Percentiles rank a stretch among this genome's conserved stretches.
Evolutionary conservation across 2,113 vertebrate species (phyloP).

Genomic region (Rostratula benghalensis): DNA sequence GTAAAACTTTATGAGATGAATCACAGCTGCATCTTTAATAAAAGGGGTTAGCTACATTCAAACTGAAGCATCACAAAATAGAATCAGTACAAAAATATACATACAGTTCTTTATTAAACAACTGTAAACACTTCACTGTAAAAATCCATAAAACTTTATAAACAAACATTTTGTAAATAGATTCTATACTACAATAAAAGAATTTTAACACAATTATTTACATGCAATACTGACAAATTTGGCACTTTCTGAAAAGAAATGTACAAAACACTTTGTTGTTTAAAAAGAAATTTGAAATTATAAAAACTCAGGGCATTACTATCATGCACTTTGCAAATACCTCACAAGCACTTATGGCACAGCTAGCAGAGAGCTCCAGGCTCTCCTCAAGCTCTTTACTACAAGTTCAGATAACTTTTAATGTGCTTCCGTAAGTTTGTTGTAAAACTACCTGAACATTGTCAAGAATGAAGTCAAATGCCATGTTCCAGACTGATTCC

Average conservation of each 20-base stretch:
- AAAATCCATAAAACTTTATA: constrained; percentile 90
- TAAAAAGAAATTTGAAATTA: constrained; percentile 82
- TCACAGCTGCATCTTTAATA: not conserved
- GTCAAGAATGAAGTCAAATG: constrained; percentile 99
- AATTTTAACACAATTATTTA: constrained; percentile 94
- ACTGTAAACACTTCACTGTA: constrained; percentile 97
- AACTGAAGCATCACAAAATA: constrained; percentile 74
- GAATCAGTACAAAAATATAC: constrained; percentile 85
- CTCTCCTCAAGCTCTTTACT: constrained; percentile 64
- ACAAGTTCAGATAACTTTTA: constrained; percentile 86
- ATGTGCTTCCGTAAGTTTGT: constrained; percentile 94
- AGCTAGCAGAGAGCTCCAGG: constrained; percentile 76
- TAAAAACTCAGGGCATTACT: constrained; percentile 82
- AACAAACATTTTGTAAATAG: constrained; percentile 90
- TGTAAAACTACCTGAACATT: constrained; percentile 98
- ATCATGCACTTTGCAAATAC: constrained; percentile 86
- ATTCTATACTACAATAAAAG: constrained; percentile 87
- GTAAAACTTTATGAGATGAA: not conserved
- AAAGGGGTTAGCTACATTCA: not conserved
- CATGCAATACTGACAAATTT: constrained; percentile 94
- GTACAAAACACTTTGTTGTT: constrained; percentile 84
- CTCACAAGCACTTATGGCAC: constrained; percentile 85
- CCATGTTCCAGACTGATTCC: constrained; percentile 99
- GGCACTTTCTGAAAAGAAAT: constrained; percentile 92
- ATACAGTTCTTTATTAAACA: constrained; percentile 92